Base-by-base conservation (phyloP, 2,113 vertebrate species). In the Scolopax mira region DNA sequence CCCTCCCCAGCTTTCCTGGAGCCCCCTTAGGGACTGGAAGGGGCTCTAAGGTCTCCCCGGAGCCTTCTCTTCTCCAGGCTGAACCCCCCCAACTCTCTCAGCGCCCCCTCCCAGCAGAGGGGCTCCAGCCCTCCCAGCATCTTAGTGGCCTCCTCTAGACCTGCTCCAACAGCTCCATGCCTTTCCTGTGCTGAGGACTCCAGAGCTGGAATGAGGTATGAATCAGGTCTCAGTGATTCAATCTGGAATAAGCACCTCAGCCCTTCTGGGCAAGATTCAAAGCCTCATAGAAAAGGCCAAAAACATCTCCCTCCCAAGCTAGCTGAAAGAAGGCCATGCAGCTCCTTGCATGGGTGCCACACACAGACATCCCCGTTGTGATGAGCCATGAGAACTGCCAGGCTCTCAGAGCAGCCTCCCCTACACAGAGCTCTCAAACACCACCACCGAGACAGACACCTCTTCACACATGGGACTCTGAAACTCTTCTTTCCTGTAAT, bases 391-490 rank as follows among this genome's bases (percentile, higher is more conserved):
- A 69, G 71, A 49, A 22, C 35, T 6, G 51, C 60, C 72, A 13
- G 44, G 73, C 67, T 65, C 67, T 15, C 42, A 11, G 25, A 33
- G 5, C 73, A 25, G 33, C 58, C 51, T 33, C 35, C 33, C 30
- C 27, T 15, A 11, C 3, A 6, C 27, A 28, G 51, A 13, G 46
- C 46, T 25, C 79, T 51, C 73, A 10, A 31, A 4, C 70, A 10
- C 12, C 51, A 14, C 17, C 71, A 22, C 1, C 0, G 3, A 28
- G 57, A 65, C 61, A 72, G 25, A 8, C 28, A 23, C 7, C 75
- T 72, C 69, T 6, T 4, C 6, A 21, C 3, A 8, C 7, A 0
- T 18, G 28, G 71, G 31, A 28, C 67, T 77, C 27, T 0, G 8
- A 51, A 55, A 14, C 44, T 39, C 39, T 18, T 67, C 62, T 42